Base-by-base conservation (phyloP, 2,888 invertebrate genomes). In the Tiliacea aurago region DNA sequence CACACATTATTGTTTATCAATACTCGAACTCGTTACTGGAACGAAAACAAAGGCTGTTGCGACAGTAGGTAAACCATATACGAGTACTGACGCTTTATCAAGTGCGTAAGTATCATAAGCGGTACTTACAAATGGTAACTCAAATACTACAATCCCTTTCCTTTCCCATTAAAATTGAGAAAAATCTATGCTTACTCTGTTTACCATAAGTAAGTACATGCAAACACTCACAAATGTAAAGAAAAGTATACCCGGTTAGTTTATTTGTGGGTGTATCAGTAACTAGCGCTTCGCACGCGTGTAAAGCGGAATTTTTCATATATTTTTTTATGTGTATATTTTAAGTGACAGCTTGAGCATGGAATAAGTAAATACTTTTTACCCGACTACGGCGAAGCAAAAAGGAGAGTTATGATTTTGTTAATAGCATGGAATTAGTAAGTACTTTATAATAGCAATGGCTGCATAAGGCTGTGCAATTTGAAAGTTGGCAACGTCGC, bases 171-270 rank as follows among this genome's bases (percentile, higher is more conserved):
- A 41, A 7, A 49, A 41, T n/a, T 28, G 23, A 11, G 20, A 28
- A 76, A 49, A 64, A 49, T 15, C 15, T 2, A 33, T n/a, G 3
- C 15, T 51, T 41, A 37, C 13, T 37, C 10, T 20, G n/a, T 53
- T 53, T 61, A 61, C 33, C 18, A 23, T 55, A 70, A n/a, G 61
- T 67, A 67, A 61, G 49, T 56, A 18, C n/a, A 53, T 23, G 41
- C 33, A 51, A 65, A 13, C 49, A 68, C 77, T 68, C 47, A 76
- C 59, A 49, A 15, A 55, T 55, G 23, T 20, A 75, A 77, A 55
- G 23, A 53, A 68, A 61, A 43, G 5, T 15, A 49, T 65, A 9
- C 33, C 28, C 13, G 4, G 15, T 51, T 43, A 18, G 43, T 51
- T 28, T 65, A 28, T 53, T 51, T 41, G 20, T 23, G 20, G 7